These are phyloP conservation scores for Imbricaverruca yamaguchii DNA, from an alignment of 2,888 invertebrate genomes.

Conservation along the genomic window DNA sequence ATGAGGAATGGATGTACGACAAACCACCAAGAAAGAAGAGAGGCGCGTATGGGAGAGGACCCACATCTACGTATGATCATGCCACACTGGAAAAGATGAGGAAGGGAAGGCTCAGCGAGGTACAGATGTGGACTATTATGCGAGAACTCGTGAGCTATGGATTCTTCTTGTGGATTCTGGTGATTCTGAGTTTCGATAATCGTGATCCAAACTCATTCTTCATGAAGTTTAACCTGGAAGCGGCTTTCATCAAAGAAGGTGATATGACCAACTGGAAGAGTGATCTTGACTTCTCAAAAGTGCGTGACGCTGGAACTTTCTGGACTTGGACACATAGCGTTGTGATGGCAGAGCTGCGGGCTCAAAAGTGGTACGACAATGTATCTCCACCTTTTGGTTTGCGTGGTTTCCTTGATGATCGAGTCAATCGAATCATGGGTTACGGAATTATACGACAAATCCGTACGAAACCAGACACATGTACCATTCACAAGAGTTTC, in stretches of 20 bases:
- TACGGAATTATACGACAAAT: conserved; percentile 48
- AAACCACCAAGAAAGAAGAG: not conserved
- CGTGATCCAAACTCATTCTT: conserved; percentile 38
- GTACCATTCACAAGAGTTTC: conserved; percentile 33
- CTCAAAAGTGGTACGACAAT: conserved; percentile 45
- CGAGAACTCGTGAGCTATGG: conserved; percentile 44
- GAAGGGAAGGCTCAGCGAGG: conserved; percentile 40
- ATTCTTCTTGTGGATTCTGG: conserved; percentile 45
- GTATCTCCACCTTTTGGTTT: conserved; percentile 44
- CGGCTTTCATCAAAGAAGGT: conserved; percentile 34
- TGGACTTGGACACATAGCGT: conserved; percentile 44
- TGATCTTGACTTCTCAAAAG: conserved; percentile 34
- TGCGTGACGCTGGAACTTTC: conserved; percentile 40
- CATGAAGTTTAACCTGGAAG: conserved; percentile 40
- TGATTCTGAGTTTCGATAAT: conserved; percentile 44
- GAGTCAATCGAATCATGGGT: conserved; percentile 48
- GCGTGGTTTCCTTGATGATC: conserved; percentile 46
- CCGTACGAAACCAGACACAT: conserved; percentile 36
- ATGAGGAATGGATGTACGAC: conserved; percentile 34
- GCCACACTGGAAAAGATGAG: conserved; percentile 38
- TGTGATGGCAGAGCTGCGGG: conserved; percentile 42
- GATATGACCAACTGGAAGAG: not conserved
- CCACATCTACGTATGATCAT: conserved; percentile 32
- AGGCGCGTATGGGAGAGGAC: not conserved
- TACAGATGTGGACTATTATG: conserved; percentile 44